A percentile compares a stretch with the other conserved stretches of the same genome.
phyloP scores from a whole-genome alignment of 2,797 vertebrate genomes.

The Astyanax mexicanus region DNA sequence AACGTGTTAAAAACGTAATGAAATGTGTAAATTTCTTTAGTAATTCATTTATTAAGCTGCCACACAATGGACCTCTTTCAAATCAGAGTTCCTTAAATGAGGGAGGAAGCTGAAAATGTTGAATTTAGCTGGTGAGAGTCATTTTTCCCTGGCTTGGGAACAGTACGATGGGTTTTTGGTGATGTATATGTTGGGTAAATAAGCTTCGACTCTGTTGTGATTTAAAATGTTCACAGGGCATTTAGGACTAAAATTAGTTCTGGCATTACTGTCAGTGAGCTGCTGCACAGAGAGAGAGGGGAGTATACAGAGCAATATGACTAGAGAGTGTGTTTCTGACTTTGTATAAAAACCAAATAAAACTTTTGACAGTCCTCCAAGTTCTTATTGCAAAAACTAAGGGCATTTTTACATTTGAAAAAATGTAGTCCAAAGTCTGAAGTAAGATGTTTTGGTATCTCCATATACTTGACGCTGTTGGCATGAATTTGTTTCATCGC shows the following conservation, averaged over 20 bases:
- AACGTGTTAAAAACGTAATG: background rate
- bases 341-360: too few species aligned
- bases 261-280: slow-evolving; percentile 52
- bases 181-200: slow-evolving; percentile 31
- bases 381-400: too few species aligned
- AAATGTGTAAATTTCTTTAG: background rate
- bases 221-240: slow-evolving; percentile 61
- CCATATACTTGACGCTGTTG: too few species aligned
- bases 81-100: background rate
- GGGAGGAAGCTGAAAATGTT: background rate
- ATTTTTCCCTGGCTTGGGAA: background rate
- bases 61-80: background rate
- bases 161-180: slow-evolving; percentile 20
- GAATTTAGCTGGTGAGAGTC: background rate
- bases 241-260: slow-evolving; percentile 74
- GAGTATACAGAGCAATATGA: background rate
- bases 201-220: slow-evolving; percentile 45
- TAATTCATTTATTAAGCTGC: background rate
- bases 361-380: too few species aligned
- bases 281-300: slow-evolving; percentile 11
- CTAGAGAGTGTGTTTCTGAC: background rate
- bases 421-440: too few species aligned
- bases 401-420: too few species aligned
- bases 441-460: too few species aligned
- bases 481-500: too few species aligned